Base-by-base conservation (phyloP, 1,140 invertebrate genomes). In the Nephila pilipes region DNA sequence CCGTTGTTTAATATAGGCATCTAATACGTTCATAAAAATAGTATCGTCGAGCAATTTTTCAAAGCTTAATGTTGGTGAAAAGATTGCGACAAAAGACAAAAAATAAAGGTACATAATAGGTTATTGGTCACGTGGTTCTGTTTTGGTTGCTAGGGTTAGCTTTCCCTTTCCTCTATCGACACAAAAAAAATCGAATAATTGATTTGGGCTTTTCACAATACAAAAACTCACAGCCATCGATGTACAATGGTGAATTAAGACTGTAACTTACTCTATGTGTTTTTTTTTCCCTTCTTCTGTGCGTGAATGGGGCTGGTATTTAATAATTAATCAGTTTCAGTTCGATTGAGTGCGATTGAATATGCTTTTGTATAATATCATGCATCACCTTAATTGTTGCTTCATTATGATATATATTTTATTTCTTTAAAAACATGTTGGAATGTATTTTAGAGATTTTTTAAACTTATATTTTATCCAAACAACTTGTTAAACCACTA, bases 141-240 rank as follows among this genome's bases (percentile, higher is more conserved):
- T 16, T 75, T 32, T 75, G 69, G 69, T 75, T 75, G 69, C 69
- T 75, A 75, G 29, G 69, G 69, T 32, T 18, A 1, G 18, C 69
- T 75, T 29, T 36, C 14, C 69, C 69, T 75, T 75, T 75, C 29
- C 3, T 16, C 29, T 32, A 20, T 60, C 22, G 5, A 60, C 16
- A 60, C 58, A 60, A 46, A 46, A 12, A 69, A 75, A 75, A 75
- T 75, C 69, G 69, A 75, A 75, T 75, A 25, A 75, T 75, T 75
- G 69, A 75, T 75, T 75, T 36, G 16, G 18, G 32, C 12, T 25
- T 69, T 69, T 18, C 32, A 20, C 32, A 29, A 2, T 20, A 12
- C 32, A 14, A 2, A 18, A 75, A 29, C 69, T 32, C 18, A 16
- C 18, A 29, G 16, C 1, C 29, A 75, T 32, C 20, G 29, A 75